Evolutionary conservation across 2,888 invertebrate species (phyloP).

Genomic region (Exephanes ischioxanthus): DNA sequence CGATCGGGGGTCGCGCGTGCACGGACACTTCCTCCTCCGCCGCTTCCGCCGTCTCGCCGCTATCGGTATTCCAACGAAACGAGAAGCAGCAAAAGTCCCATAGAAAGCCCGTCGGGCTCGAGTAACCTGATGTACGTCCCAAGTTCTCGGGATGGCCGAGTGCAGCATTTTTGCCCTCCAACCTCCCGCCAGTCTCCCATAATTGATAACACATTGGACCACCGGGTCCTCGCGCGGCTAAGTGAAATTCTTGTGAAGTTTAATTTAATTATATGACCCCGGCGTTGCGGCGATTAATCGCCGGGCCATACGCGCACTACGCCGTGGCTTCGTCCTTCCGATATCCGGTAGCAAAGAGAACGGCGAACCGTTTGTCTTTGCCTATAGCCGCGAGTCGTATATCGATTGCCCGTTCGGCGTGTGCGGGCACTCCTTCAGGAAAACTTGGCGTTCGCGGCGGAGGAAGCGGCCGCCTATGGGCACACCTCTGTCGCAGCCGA

Average conservation of each 20-base stretch:
- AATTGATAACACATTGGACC: slow-evolving; percentile 80
- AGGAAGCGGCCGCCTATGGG: slow-evolving; percentile 38
- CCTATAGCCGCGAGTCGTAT: slow-evolving; percentile 63
- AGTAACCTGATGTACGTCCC: slow-evolving; percentile 63
- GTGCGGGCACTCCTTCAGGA: slow-evolving; percentile 50
- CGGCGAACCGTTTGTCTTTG: slow-evolving; percentile 67
- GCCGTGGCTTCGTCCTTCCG: slow-evolving; percentile 44
- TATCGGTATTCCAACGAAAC: slow-evolving; percentile 20
- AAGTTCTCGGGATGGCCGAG: slow-evolving; percentile 54
- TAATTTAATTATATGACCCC: slow-evolving; percentile 78
- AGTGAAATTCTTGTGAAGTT: slow-evolving; percentile 82
- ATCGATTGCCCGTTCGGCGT: slow-evolving; percentile 65
- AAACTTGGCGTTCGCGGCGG: slow-evolving; percentile 60
- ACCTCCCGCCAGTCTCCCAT: slow-evolving; percentile 66
- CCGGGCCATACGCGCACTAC: slow-evolving; percentile 53
- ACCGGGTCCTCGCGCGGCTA: slow-evolving; percentile 72
- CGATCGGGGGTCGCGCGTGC: slow-evolving; percentile 17
- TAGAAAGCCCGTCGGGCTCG: slow-evolving; percentile 1
- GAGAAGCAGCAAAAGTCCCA: slow-evolving; percentile 18
- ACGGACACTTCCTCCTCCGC: background rate
- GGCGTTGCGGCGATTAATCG: slow-evolving; percentile 77
- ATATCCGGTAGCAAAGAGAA: slow-evolving; percentile 43
- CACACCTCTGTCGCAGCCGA: slow-evolving; percentile 37
- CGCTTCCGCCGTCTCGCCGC: background rate
- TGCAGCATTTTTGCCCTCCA: slow-evolving; percentile 67